Evolutionary conservation across 2,888 invertebrate species (phyloP).

Genomic region (Oxycera nigricornis): DNA sequence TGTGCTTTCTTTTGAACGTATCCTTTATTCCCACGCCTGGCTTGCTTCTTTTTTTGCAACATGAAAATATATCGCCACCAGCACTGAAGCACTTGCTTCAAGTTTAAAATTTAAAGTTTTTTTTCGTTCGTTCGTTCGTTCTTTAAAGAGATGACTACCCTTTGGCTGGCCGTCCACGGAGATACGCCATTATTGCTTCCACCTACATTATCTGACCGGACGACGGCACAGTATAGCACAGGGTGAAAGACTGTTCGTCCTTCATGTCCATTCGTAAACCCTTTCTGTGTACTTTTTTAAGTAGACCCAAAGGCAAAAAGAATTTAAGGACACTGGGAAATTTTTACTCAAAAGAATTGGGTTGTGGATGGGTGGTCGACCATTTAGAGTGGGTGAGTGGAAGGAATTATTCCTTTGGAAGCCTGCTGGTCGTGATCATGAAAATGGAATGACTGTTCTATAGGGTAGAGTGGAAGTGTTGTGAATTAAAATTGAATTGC

Average conservation of each 20-base stretch:
- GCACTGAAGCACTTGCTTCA: neutral
- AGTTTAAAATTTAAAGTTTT: neutral
- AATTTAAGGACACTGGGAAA: constrained; percentile 19
- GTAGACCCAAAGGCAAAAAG: constrained; percentile 41
- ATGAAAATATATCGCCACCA: neutral
- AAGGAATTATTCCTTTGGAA: neutral
- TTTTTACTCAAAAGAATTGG: neutral
- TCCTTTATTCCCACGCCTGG: neutral
- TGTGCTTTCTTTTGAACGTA: neutral
- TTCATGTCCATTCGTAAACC: constrained; percentile 9
- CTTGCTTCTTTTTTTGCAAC: neutral
- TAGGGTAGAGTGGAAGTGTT: neutral
- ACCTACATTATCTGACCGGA: neutral
- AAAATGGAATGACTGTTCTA: neutral
- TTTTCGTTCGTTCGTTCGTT: constrained; percentile 18
- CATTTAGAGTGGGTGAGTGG: constrained; percentile 1
- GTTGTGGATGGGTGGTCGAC: neutral
- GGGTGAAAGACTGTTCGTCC: neutral
- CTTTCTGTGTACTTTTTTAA: constrained; percentile 42
- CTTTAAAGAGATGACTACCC: constrained; percentile 28
- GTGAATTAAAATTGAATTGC: neutral
- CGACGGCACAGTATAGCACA: neutral
- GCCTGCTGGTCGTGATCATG: neutral
- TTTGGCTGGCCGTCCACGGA: neutral
- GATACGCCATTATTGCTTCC: neutral